Conservation (phyloP, 2,888 invertebrate species). For the Drosophila crucigera region DNA sequence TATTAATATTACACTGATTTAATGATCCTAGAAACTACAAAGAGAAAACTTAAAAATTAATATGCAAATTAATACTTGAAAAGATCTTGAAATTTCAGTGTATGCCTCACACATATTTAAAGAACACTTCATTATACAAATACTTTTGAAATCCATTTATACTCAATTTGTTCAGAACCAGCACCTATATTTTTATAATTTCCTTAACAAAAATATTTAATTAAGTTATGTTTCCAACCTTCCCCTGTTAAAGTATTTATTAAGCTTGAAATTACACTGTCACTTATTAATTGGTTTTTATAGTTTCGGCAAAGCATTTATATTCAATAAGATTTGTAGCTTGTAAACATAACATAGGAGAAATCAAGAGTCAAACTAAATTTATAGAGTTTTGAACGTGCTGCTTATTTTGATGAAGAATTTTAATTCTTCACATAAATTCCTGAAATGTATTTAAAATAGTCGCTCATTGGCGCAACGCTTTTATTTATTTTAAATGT, state of each 20-base stretch:
- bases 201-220: background rate
- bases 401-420: conserved; percentile 24
- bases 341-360: background rate
- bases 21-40: background rate
- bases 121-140: background rate
- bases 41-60: background rate
- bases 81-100: background rate
- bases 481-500: conserved; percentile 59
- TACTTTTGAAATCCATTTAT: background rate
- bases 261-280: background rate
- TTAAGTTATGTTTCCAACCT: background rate
- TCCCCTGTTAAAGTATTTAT: background rate
- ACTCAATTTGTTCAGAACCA: background rate
- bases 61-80: background rate
- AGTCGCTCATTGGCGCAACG: conserved; percentile 30
- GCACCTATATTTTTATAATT: background rate
- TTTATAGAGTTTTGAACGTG: background rate
- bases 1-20: conserved; percentile 16
- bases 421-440: conserved; percentile 36
- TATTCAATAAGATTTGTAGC: background rate
- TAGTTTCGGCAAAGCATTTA: background rate
- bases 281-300: background rate
- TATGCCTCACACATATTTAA: background rate
- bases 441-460: conserved; percentile 24
- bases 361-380: background rate